Base-by-base conservation (phyloP, 2,113 vertebrate species). In the Tylochromis polylepis region DNA sequence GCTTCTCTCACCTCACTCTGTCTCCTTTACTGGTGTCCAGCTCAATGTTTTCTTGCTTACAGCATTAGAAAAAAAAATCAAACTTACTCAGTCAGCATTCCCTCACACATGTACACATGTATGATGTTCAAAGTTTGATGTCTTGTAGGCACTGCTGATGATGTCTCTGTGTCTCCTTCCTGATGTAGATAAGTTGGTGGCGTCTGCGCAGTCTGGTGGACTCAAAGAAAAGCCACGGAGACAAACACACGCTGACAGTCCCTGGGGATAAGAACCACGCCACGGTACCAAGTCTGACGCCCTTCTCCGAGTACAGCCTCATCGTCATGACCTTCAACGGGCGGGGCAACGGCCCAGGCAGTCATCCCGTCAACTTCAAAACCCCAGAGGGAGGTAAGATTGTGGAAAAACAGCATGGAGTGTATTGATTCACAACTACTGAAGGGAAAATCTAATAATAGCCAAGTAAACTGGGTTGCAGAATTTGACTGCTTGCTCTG, bases 331-430 rank as follows among this genome's bases (percentile, higher is more conserved):
- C 97, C 92, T 99, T 97, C 93, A 99, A 98, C 67, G 95, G 97
- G 56, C 96, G 97, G 93, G 99, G 99, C 82, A 96, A 97, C n/a
- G 98, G 99, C 16, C 99, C 99, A 0, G 98, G 97, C 92, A 99
- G 98, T 91, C 95, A 96, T 70, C 90, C 97, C 0, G 82, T 97
- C 83, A 89, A 92, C 85, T 99, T 99, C 94, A 97, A 97, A 91
- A 99, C 98, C 78, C 98, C 97, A 20, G 98, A 99, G 96, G 98
- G 98, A 98, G 98, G 99, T 99, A 92, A 96, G 97, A 80, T 58
- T 84, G 80, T 88, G 53, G 84, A 93, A 86, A 92, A 92, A 88
- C 90, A 89, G 84, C 89, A 83, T 81, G 90, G 46, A 80, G 72
- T 20, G 24, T 91, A 95, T 95, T 80, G 90, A 95, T 95, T 93